phyloP scores from a whole-genome alignment of 2,797 vertebrate species.

The Eupleurogrammus muticus region DNA sequence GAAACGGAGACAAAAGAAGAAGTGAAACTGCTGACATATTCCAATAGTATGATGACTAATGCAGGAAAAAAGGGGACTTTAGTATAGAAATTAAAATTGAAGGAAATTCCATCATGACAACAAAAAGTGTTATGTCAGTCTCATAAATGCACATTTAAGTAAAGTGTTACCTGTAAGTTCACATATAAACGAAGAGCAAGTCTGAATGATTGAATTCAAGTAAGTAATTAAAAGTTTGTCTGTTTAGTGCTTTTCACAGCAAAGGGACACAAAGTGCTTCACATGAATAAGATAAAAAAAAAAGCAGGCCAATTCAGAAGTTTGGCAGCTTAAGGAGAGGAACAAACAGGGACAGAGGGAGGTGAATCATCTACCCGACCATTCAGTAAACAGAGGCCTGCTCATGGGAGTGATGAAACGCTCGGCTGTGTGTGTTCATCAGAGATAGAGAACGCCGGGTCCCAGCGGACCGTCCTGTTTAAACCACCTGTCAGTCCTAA shows the following conservation, averaged over 20 bases:
- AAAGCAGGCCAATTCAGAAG: background rate
- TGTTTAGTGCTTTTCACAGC: no score
- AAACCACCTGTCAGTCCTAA: conserved; percentile 40
- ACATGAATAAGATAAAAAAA: no score
- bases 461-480: conserved; percentile 30
- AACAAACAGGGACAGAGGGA: conserved; percentile 6
- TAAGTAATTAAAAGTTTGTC: background rate
- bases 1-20: background rate
- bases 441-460: conserved; percentile 34
- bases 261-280: no score
- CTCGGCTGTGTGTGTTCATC: conserved; percentile 21
- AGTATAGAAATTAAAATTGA: background rate
- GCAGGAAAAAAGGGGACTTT: background rate
- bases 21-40: conserved; percentile 2
- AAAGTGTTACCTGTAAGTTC: background rate
- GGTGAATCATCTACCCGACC: conserved; percentile 33
- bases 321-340: background rate
- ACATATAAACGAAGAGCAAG: background rate
- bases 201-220: background rate
- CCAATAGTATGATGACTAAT: background rate
- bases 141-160: no score
- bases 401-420: conserved; percentile 49
- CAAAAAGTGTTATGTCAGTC: no score
- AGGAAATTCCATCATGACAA: no score
- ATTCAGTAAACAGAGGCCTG: conserved; percentile 41